phyloP scores from a whole-genome alignment of 2,888 invertebrate species.

The Lasioglossum pauxillum region DNA sequence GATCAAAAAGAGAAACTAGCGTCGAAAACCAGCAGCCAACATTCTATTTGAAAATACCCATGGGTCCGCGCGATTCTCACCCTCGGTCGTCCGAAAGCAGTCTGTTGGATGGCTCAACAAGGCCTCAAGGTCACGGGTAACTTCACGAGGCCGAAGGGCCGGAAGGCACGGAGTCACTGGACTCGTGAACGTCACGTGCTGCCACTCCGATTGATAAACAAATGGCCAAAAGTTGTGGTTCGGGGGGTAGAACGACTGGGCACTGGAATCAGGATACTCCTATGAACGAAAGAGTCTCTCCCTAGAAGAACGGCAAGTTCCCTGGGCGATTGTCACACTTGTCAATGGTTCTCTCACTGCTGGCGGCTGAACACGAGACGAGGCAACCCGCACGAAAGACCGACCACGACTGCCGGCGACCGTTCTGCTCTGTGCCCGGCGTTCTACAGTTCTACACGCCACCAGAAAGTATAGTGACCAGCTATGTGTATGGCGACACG shows the following conservation, averaged over 20 bases:
- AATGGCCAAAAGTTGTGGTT: neutral
- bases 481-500: conserved; percentile 30
- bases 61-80: neutral
- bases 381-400: conserved; percentile 61
- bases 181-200: conserved; percentile 19
- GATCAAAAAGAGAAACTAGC: neutral
- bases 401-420: conserved; percentile 64
- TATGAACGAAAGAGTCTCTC: neutral
- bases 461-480: conserved; percentile 57
- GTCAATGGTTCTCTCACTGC: conserved; percentile 14
- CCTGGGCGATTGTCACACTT: conserved; percentile 39
- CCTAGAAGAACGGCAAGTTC: conserved; percentile 1
- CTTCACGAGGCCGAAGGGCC: neutral
- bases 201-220: neutral
- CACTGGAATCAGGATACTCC: neutral
- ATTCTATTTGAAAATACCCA: neutral
- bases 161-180: conserved; percentile 7
- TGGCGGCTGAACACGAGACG: conserved; percentile 14
- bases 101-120: neutral
- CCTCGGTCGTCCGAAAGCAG: neutral
- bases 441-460: conserved; percentile 39
- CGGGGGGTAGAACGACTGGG: neutral
- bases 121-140: conserved; percentile 8
- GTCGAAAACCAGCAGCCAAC: no score
- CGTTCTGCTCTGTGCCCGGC: conserved; percentile 53